These are phyloP conservation scores for Thamnophis sirtalis DNA, from an alignment of 2,113 vertebrate species.

Conservation along the genomic window DNA sequence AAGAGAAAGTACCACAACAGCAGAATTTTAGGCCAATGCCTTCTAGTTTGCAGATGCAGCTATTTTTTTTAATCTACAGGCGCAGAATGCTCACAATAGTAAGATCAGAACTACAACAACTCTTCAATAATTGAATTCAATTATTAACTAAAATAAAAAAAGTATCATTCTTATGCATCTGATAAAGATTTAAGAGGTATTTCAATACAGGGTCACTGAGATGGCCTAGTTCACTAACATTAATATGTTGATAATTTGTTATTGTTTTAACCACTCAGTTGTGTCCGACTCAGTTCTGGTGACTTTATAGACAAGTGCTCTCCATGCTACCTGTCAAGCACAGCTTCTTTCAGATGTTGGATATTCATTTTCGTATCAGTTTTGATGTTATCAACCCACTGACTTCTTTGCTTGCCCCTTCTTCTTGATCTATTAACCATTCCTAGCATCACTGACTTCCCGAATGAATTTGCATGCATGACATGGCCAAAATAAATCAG, in stretches of 20 bases:
- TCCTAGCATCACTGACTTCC: too few relatives aligned
- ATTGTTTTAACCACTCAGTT: too few relatives aligned
- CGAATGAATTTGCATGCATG: too few relatives aligned
- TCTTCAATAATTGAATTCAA: not conserved
- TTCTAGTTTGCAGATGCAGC: not conserved
- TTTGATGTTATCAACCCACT: too few relatives aligned
- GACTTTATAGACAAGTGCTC: too few relatives aligned
- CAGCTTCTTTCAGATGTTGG: too few relatives aligned
- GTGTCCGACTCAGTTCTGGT: too few relatives aligned
- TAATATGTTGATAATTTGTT: not conserved
- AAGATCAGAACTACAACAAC: not conserved
- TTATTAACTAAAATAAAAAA: not conserved
- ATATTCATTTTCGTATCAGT: too few relatives aligned
- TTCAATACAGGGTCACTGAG: not conserved
- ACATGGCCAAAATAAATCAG: too few relatives aligned
- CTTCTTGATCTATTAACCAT: too few relatives aligned
- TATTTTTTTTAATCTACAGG: not conserved
- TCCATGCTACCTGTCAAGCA: too few relatives aligned
- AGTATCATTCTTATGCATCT: not conserved
- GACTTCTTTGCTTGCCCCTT: too few relatives aligned
- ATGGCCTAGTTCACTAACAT: not conserved
- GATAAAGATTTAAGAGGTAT: not conserved
- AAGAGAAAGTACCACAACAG: not conserved
- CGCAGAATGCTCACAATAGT: not conserved
- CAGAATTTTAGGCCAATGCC: not conserved